A percentile compares a stretch with the other conserved stretches of the same genome.
These are phyloP conservation scores for Hydra vulgaris DNA, from an alignment of 30 jellyfish, hydroid and myxozoan genomes.

Conservation along the genomic window DNA sequence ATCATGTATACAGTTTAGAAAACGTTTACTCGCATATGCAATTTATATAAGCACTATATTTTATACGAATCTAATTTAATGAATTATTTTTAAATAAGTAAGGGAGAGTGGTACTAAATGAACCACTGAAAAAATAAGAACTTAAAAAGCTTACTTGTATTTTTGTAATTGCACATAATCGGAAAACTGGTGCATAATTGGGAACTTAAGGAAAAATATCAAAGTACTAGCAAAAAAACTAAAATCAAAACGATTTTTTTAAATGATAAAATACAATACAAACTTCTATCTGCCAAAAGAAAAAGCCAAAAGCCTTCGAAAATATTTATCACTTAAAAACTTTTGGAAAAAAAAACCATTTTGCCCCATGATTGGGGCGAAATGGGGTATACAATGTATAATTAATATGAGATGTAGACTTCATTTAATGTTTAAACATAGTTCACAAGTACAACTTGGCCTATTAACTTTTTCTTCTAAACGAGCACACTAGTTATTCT, in stretches of 20 bases:
- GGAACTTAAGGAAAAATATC: neutral
- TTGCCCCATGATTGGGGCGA: neutral
- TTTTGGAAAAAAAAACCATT: neutral
- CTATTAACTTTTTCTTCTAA: neutral
- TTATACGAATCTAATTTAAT: too few relatives aligned
- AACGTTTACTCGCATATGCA: too few relatives aligned
- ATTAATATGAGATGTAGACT: neutral
- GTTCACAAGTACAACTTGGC: neutral
- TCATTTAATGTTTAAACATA: neutral
- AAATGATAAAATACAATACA: neutral
- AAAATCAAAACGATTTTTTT: neutral
- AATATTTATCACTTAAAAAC: neutral
- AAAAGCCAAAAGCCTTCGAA: neutral
- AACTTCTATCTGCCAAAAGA: neutral
- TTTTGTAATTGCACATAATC: too few relatives aligned
- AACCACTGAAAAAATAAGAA: too few relatives aligned
- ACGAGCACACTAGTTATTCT: neutral
- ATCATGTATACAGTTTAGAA: too few relatives aligned
- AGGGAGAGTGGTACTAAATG: too few relatives aligned
- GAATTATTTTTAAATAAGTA: too few relatives aligned
- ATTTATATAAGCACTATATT: too few relatives aligned
- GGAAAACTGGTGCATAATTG: neutral
- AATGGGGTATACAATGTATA: neutral
- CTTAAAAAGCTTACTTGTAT: too few relatives aligned
- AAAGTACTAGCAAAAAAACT: neutral